These are phyloP conservation scores for Drosophila seclusa DNA, from an alignment of 2,888 invertebrate genomes.

Conservation along the genomic window DNA sequence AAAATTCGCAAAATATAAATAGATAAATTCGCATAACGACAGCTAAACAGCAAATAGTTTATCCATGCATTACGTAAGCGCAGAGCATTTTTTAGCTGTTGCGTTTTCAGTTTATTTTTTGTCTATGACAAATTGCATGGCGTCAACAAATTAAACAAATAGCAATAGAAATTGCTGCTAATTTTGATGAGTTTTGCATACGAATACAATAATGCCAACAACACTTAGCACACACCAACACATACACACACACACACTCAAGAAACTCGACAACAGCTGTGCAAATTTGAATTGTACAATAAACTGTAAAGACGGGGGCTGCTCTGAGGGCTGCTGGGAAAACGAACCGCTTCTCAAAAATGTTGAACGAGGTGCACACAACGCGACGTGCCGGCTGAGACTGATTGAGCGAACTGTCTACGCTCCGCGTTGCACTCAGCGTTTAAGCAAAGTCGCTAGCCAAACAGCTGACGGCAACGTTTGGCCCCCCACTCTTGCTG, in stretches of 20 bases:
- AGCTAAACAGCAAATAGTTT: conserved; percentile 44
- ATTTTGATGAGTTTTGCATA: conserved; percentile 58
- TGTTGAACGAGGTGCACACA: conserved; percentile 68
- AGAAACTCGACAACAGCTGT: conserved; percentile 61
- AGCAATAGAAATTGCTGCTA: conserved; percentile 53
- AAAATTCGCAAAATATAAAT: conserved; percentile 49
- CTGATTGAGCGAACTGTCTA: conserved; percentile 42
- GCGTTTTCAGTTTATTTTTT: conserved; percentile 21
- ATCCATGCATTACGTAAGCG: conserved; percentile 59
- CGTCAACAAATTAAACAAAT: conserved; percentile 75
- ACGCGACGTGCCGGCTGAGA: conserved; percentile 75
- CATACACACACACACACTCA: conserved; percentile 14
- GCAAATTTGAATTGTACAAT: conserved; percentile 52
- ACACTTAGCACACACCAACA: conserved; percentile 22
- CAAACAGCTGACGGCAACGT: conserved; percentile 64
- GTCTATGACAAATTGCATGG: conserved; percentile 63
- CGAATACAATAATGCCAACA: conserved; percentile 11
- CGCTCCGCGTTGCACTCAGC: conserved; percentile 33
- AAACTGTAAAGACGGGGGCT: not conserved
- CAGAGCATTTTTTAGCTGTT: conserved; percentile 31
- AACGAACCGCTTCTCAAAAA: conserved; percentile 39
- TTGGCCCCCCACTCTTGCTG: conserved; percentile 1
- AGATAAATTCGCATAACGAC: conserved; percentile 45
- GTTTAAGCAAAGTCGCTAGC: conserved; percentile 59
- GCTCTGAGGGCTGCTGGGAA: not conserved